Conservation (phyloP, 2,113 vertebrate genomes). For the Phrynocephalus versicolor region DNA sequence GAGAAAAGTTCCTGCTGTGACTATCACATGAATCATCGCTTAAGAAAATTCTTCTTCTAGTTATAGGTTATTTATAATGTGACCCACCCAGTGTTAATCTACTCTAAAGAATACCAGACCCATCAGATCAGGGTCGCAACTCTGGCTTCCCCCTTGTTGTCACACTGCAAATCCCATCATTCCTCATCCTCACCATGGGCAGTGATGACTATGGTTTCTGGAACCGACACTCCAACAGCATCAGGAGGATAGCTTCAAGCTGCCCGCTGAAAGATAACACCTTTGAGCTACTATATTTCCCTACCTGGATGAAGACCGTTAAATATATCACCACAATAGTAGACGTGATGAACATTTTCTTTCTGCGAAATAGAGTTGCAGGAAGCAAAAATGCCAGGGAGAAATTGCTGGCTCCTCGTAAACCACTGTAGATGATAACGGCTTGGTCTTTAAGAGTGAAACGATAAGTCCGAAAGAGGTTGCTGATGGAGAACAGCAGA, state of each 20-base stretch:
- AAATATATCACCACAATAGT: conserved; percentile 92
- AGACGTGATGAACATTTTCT: conserved; percentile 89
- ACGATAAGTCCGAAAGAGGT: conserved; percentile 92
- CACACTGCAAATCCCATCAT: background rate
- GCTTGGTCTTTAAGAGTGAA: conserved; percentile 94
- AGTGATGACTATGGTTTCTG: no score
- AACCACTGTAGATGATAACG: conserved; percentile 91
- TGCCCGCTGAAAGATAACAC: background rate
- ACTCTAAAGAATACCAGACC: background rate
- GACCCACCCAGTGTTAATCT: background rate
- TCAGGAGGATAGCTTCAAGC: background rate
- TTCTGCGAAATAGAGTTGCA: conserved; percentile 81
- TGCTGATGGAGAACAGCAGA: conserved; percentile 90
- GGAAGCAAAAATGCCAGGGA: conserved; percentile 93
- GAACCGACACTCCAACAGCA: background rate
- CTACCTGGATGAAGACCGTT: conserved; percentile 93
- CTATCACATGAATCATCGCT: no score
- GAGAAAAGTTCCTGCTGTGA: no score
- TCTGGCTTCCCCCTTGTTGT: background rate
- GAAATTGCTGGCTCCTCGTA: conserved; percentile 93
- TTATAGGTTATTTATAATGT: no score
- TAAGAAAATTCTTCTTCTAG: no score
- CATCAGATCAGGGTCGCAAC: background rate
- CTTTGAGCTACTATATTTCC: conserved; percentile 40
- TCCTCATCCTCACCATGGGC: background rate